phyloP scores from a whole-genome alignment of 2,797 vertebrate genomes.

The Clarias platycephalus region DNA sequence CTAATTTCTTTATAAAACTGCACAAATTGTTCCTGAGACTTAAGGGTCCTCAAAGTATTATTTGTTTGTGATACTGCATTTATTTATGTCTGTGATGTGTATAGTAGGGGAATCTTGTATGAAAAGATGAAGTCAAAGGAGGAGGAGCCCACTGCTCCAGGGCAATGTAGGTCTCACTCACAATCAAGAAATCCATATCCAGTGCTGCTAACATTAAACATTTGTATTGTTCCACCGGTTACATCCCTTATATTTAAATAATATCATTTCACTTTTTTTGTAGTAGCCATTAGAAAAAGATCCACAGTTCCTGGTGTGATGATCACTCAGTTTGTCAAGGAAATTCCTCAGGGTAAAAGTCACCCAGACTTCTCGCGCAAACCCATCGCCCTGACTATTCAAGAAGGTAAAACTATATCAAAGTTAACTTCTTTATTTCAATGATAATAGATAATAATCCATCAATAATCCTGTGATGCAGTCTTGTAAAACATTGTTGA shows the following conservation, averaged over 20 bases:
- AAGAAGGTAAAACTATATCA: slow-evolving; percentile 76
- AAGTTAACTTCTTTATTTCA: slow-evolving; percentile 5
- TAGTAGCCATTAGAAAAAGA: slow-evolving; percentile 74
- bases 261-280: neutral
- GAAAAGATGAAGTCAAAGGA: slow-evolving; percentile 73
- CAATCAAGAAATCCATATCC: neutral
- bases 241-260: neutral
- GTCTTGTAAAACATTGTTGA: neutral
- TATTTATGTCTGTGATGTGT: slow-evolving; percentile 1
- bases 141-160: slow-evolving; percentile 69
- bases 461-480: neutral
- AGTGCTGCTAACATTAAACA: neutral
- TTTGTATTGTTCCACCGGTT: neutral
- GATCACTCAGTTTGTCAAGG: slow-evolving; percentile 78
- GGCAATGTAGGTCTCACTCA: slow-evolving; percentile 66
- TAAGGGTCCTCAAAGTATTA: too few relatives aligned
- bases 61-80: too few relatives aligned
- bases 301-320: slow-evolving; percentile 80
- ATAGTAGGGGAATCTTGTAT: slow-evolving; percentile 17
- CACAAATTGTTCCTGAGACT: too few relatives aligned
- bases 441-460: neutral
- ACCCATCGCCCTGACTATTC: slow-evolving; percentile 81
- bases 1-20: too few relatives aligned
- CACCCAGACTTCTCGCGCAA: slow-evolving; percentile 82
- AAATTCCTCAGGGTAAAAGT: slow-evolving; percentile 76